phyloP scores from a whole-genome alignment of 2,888 invertebrate genomes.

The Ochropleura leucogaster region DNA sequence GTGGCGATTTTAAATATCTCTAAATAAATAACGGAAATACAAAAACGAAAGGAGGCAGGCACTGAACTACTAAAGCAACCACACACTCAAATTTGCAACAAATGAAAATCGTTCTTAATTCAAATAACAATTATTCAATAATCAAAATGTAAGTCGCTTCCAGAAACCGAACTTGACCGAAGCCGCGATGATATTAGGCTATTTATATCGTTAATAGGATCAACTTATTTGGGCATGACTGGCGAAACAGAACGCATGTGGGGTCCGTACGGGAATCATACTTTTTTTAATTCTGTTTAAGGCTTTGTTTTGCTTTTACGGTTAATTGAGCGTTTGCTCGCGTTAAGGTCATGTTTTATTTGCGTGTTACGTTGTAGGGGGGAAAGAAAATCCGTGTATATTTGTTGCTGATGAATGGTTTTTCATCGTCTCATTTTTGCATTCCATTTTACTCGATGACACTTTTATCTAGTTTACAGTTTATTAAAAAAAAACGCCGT shows the following conservation, averaged over 20 bases:
- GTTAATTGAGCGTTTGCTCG: constrained; percentile 50
- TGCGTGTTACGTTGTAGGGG: neutral
- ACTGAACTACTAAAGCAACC: neutral
- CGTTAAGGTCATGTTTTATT: constrained; percentile 15
- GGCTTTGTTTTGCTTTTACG: constrained; percentile 28
- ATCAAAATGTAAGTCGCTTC: constrained; percentile 45
- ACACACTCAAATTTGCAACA: neutral
- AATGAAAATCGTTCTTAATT: neutral
- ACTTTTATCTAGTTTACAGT: neutral
- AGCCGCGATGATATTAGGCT: constrained; percentile 73
- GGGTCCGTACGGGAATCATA: constrained; percentile 72
- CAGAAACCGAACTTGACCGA: constrained; percentile 41
- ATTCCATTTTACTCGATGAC: neutral
- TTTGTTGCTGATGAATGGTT: neutral
- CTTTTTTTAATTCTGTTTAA: constrained; percentile 14
- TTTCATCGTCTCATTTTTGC: neutral
- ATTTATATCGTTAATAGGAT: constrained; percentile 86
- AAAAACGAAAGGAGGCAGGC: neutral
- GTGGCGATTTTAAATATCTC: too few relatives aligned
- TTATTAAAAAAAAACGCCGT: neutral
- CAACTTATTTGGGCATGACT: constrained; percentile 87
- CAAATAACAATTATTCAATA: neutral
- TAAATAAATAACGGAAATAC: too few relatives aligned
- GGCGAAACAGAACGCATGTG: constrained; percentile 81
- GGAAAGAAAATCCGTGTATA: too few relatives aligned